Base-by-base conservation (phyloP, 2,797 vertebrate genomes). In the Cheirogaleus major region DNA sequence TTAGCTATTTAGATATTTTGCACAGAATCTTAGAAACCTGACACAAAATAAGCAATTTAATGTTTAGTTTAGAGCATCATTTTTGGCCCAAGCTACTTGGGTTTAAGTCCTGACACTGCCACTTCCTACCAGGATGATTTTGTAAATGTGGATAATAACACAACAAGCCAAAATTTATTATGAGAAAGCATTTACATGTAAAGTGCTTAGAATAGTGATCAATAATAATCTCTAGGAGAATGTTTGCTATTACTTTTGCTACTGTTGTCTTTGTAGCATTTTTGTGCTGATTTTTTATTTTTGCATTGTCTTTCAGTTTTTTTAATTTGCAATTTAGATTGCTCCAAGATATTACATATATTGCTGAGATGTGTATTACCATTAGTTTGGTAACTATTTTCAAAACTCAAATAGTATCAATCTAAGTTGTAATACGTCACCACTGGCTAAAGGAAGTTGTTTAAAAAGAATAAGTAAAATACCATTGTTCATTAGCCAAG, bases 401-500 rank as follows among this genome's bases (percentile, higher is more conserved):
- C 35, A 86, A 78, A 96, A 83, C 76, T 52, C 55, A 95, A 27
- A 41, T n/a, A 81, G 10, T 96, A 79, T 69, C 73, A 73, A 80
- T 80, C 70, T 23, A 96, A 2, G 0, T 95, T 95, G 72, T 1
- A 92, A 75, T 95, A 93, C 96, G 17, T 95, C 96, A 82, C 65
- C 57, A 65, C 93, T 38, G 7, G 15, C 67, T 95, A 80, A 18
- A 84, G 43, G 79, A 65, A 97, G 67, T 14, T 92, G 12, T 93
- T 52, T 96, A 75, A 97, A 63, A 82, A 97, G 96, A 96, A n/a
- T 18, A 97, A 95, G 97, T 97, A 97, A 98, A 97, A 92, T 95
- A 95, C 23, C 30, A 78, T 50, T 96, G 25, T n/a, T 95, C 32
- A 48, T 67, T 80, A 96, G 86, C 45, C 22, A 80, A 85, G 95